Base-by-base conservation (phyloP, 2,888 invertebrate species). In the Tiphia femorata region DNA sequence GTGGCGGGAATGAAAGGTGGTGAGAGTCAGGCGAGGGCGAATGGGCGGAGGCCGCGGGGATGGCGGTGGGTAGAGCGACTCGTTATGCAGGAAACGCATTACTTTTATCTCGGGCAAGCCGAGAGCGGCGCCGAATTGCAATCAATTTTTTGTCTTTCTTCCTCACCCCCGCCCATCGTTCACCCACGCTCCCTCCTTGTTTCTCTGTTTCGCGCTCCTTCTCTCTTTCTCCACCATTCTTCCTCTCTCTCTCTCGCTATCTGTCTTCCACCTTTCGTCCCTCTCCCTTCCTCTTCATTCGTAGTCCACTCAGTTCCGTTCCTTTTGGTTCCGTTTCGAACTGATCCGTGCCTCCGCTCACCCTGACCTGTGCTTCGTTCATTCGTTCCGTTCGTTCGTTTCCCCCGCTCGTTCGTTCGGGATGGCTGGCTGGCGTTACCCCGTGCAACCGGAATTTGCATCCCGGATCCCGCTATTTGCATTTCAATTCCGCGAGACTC, bases 391-490 rank as follows among this genome's bases (percentile, higher is more conserved):
- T 33, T 33, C 38, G 57, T 44, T 52, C 56, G 55, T 60, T 60
- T 67, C 73, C 64, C 62, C 61, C 71, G 68, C 58, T 65, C 68
- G 62, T 62, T 64, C 66, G 72, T 70, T 71, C 67, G 60, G 66
- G 66, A 61, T 67, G 67, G 68, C 65, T 69, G 72, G 62, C 62
- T 69, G 72, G 77, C 78, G 78, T 78, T 79, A 79, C 76, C 75
- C 76, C 74, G 72, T 78, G 80, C 78, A 77, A 77, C 75, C 69
- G 78, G 79, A 79, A 82, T 82, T 82, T 82, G 82, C 82, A 82
- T 82, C 78, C 75, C 74, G 79, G 77, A 82, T 81, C 76, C 77
- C 74, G 67, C 75, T 77, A 82, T 82, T 82, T 82, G 82, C 82
- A 82, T 82, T 82, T 82, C 82, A 82, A 82, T 82, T 82, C 77